Evolutionary conservation across 2,113 vertebrate genomes (phyloP).

Genomic region (Dromas ardeola): DNA sequence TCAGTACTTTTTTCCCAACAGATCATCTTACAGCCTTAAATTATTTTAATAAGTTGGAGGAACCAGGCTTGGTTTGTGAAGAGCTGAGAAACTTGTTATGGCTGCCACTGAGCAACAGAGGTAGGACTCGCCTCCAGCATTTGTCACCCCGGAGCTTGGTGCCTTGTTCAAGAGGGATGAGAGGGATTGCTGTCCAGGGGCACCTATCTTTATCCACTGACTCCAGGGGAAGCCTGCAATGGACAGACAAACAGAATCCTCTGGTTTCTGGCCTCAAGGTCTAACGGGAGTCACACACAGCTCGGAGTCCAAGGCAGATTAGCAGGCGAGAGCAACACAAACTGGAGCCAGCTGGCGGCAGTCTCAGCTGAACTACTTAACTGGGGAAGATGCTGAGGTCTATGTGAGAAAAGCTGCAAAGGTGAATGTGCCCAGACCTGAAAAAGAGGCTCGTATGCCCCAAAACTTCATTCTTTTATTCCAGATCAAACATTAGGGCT

Average conservation of each 20-base stretch:
- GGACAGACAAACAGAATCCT: background rate
- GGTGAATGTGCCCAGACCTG: background rate
- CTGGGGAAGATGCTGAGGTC: background rate
- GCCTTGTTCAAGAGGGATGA: background rate
- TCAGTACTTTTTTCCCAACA: background rate
- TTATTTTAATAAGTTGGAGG: background rate
- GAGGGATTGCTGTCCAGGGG: background rate
- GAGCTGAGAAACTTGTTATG: background rate
- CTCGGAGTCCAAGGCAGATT: background rate
- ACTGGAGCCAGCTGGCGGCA: slow-evolving; percentile 12
- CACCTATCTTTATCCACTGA: background rate
- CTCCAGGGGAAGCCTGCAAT: background rate
- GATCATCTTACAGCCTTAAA: slow-evolving; percentile 22
- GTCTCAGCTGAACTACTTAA: background rate
- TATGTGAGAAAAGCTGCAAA: background rate
- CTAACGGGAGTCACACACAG: background rate
- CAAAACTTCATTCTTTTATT: background rate
- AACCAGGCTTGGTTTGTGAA: background rate
- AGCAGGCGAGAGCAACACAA: background rate
- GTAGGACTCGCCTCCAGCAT: background rate
- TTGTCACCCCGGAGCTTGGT: background rate
- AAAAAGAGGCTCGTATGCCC: background rate
- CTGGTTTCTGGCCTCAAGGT: background rate
- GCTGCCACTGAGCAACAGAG: background rate
- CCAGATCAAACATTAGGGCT: background rate